Percentiles rank a stretch among this genome's conserved stretches.
These are phyloP conservation scores for Amphipyra berbera DNA, from an alignment of 2,888 invertebrate genomes.

Conservation along the genomic window DNA sequence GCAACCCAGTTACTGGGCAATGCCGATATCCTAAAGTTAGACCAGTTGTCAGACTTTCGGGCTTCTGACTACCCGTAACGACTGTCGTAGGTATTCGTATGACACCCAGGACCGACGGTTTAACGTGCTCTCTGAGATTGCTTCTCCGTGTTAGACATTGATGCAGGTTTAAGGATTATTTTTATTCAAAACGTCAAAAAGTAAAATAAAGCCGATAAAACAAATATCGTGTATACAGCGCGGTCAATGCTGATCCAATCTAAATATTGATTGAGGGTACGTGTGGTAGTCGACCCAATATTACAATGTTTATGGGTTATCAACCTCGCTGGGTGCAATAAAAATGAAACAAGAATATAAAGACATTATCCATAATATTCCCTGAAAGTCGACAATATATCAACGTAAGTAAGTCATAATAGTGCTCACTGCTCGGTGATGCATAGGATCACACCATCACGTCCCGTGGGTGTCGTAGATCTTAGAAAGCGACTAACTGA, in stretches of 20 bases:
- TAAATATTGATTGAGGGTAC: conserved; percentile 43
- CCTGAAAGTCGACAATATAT: not conserved
- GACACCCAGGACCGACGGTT: too few relatives aligned
- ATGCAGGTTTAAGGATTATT: not conserved
- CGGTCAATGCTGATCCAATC: conserved; percentile 36
- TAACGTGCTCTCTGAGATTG: too few relatives aligned
- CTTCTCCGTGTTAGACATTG: not conserved
- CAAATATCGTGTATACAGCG: conserved; percentile 15
- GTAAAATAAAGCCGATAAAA: conserved; percentile 11
- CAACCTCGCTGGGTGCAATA: conserved; percentile 17
- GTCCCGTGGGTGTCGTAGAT: too few relatives aligned
- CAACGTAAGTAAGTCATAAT: not conserved
- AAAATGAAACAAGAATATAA: conserved; percentile 6
- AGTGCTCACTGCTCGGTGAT: too few relatives aligned
- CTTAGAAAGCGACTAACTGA: too few relatives aligned
- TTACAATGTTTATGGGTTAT: conserved; percentile 32
- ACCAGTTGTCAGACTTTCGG: too few relatives aligned
- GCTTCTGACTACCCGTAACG: too few relatives aligned
- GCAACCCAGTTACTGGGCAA: too few relatives aligned
- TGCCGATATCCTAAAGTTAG: too few relatives aligned
- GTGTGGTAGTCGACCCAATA: conserved; percentile 21
- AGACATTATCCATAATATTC: not conserved
- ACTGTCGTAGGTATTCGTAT: too few relatives aligned
- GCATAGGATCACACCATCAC: too few relatives aligned
- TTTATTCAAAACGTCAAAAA: not conserved